Percentiles rank a stretch among this genome's conserved stretches.
Evolutionary conservation across 1,140 invertebrate genomes (phyloP).

Genomic region (Pogonomyrmex californicus): DNA sequence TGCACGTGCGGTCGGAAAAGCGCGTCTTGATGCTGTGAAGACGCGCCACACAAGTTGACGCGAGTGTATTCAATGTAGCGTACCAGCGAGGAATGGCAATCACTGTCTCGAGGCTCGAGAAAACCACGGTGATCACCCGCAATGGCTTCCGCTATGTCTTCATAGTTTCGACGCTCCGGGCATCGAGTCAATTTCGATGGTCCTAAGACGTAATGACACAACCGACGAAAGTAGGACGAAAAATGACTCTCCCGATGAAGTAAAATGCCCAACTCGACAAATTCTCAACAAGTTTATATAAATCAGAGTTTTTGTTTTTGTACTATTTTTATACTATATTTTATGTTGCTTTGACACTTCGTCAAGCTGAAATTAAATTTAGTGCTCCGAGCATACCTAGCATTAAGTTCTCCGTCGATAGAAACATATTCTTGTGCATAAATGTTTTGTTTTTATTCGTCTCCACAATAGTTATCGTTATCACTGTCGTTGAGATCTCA

Average conservation of each 20-base stretch:
- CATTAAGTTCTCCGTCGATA: constrained; percentile 3
- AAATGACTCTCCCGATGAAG: background rate
- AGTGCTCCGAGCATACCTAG: background rate
- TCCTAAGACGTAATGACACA: constrained; percentile 3
- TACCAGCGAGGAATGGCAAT: constrained; percentile 35
- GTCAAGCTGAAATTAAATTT: background rate
- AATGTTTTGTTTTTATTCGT: constrained; percentile 41
- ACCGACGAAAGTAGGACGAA: background rate
- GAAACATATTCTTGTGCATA: constrained; percentile 20
- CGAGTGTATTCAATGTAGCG: constrained; percentile 30
- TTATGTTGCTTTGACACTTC: background rate
- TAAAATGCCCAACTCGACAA: background rate
- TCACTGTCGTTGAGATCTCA: constrained; percentile 49
- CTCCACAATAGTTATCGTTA: constrained; percentile 31
- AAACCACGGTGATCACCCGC: constrained; percentile 38
- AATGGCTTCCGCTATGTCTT: constrained; percentile 20
- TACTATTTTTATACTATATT: too few species aligned
- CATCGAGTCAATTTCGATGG: constrained; percentile 8
- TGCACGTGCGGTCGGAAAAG: background rate
- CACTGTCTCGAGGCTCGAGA: constrained; percentile 45
- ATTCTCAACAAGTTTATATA: too few species aligned
- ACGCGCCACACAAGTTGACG: constrained; percentile 3
- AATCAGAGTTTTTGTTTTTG: too few species aligned
- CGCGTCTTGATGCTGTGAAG: background rate
- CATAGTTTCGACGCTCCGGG: constrained; percentile 3